Evolutionary conservation across 2,888 invertebrate species (phyloP).

Genomic region (Andrena camellia): DNA sequence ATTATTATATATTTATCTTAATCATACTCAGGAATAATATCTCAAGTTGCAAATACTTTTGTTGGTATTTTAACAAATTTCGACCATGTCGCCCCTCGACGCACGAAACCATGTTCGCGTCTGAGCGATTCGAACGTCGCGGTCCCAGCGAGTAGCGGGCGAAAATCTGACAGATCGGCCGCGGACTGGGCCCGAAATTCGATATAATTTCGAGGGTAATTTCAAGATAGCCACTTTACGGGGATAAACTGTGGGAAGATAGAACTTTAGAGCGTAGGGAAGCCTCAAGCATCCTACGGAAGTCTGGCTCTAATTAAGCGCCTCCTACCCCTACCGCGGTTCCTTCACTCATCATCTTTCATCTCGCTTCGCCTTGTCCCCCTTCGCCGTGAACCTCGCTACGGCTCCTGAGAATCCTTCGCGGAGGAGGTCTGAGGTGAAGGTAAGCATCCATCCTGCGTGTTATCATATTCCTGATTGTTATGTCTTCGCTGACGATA

Average conservation of each 20-base stretch:
- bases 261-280: conserved; percentile 81
- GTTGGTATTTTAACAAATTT: neutral
- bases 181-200: conserved; percentile 69
- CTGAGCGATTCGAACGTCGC: neutral
- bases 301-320: conserved; percentile 85
- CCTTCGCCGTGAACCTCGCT: conserved; percentile 56
- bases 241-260: conserved; percentile 82
- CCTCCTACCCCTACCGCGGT: conserved; percentile 74
- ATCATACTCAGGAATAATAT: no score
- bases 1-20: no score
- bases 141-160: neutral
- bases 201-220: conserved; percentile 79
- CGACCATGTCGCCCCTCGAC: no score
- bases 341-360: conserved; percentile 84
- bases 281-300: conserved; percentile 84
- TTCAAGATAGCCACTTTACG: conserved; percentile 83
- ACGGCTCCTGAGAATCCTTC: conserved; percentile 65
- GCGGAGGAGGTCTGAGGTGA: conserved; percentile 78
- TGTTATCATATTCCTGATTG: conserved; percentile 84
- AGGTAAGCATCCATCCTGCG: conserved; percentile 81
- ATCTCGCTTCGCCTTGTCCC: conserved; percentile 66
- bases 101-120: neutral
- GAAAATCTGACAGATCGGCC: conserved; percentile 10
- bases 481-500: conserved; percentile 80
- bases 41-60: no score